Percentiles rank a stretch among this genome's conserved stretches.
Conservation (phyloP, 2,113 vertebrate species). For the Regulus satrapa region DNA sequence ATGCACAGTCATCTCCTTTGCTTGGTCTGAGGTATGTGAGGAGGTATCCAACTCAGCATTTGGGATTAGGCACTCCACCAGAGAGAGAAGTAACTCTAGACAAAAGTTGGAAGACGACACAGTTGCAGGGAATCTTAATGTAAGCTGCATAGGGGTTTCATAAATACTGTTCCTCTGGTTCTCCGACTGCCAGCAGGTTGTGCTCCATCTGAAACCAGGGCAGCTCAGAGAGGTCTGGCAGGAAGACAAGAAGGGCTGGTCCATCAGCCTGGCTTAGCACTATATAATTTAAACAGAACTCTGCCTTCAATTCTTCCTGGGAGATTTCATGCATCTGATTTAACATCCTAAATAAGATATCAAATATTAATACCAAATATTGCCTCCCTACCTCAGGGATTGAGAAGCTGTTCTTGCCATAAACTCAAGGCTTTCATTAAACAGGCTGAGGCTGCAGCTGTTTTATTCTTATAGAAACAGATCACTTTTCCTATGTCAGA, state of each 20-base stretch:
- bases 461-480: constrained; percentile 24
- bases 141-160: not conserved
- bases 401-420: constrained; percentile 5
- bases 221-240: not conserved
- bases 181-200: not conserved
- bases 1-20: not conserved
- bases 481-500: constrained; percentile 34
- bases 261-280: not conserved
- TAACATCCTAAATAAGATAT: constrained; percentile 62
- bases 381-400: constrained; percentile 51
- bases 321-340: constrained; percentile 55
- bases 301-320: not conserved
- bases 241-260: not conserved
- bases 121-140: not conserved
- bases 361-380: constrained; percentile 67
- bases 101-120: not conserved
- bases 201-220: not conserved
- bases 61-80: not conserved
- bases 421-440: constrained; percentile 48
- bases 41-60: not conserved
- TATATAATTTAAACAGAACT: constrained; percentile 31
- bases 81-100: not conserved
- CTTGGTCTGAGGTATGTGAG: not conserved
- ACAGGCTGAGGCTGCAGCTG: constrained; percentile 25
- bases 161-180: not conserved